Percentiles rank a stretch among this genome's conserved stretches.
phyloP scores from a whole-genome alignment of 92 coral and sea anemone genomes.

The Epizoanthus ramosus region DNA sequence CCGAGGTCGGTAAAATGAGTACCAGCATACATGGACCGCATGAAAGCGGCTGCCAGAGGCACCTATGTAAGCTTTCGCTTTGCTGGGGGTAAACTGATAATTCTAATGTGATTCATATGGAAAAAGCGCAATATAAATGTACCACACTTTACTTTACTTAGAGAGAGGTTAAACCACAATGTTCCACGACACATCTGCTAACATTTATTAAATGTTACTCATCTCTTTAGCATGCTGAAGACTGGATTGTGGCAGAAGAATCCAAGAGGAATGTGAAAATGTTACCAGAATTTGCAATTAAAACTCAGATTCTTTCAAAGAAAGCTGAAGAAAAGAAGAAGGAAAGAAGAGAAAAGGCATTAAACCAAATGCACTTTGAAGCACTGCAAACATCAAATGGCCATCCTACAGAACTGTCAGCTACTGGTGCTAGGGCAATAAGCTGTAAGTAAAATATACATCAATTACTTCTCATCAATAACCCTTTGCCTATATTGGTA shows the following conservation, averaged over 20 bases:
- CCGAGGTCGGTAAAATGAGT: too few relatives aligned
- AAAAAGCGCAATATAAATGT: too few relatives aligned
- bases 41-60: too few relatives aligned
- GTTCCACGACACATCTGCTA: neutral
- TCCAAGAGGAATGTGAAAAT: slow-evolving; percentile 58
- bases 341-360: slow-evolving; percentile 56
- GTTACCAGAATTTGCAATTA: slow-evolving; percentile 81
- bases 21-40: too few relatives aligned
- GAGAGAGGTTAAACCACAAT: too few relatives aligned
- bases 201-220: neutral
- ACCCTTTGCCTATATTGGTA: too few relatives aligned
- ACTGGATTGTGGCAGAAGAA: slow-evolving; percentile 65
- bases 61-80: too few relatives aligned
- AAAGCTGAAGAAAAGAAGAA: slow-evolving; percentile 76
- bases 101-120: too few relatives aligned
- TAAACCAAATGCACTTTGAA: slow-evolving; percentile 60
- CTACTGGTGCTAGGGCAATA: neutral
- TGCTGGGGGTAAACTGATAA: too few relatives aligned
- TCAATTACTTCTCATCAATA: neutral
- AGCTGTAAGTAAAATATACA: too few relatives aligned
- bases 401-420: neutral
- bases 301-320: slow-evolving; percentile 72
- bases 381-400: slow-evolving; percentile 23
- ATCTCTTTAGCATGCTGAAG: slow-evolving; percentile 63
- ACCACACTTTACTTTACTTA: too few relatives aligned